A percentile compares a stretch with the other conserved stretches of the same genome.
Evolutionary conservation across 1,140 invertebrate species (phyloP).

Genomic region (Riptortus pedestris): DNA sequence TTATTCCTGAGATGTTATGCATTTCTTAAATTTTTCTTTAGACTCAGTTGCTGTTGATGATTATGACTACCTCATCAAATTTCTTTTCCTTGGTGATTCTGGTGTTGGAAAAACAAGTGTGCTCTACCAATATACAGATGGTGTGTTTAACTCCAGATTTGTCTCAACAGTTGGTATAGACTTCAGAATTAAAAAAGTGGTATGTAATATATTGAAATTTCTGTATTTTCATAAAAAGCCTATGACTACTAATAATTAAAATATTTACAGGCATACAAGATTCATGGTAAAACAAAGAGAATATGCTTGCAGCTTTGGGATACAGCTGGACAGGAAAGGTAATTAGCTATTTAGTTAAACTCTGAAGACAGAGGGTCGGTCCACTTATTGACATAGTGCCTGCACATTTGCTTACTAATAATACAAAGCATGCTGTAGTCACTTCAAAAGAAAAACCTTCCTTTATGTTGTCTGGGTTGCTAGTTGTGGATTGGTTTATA

Average conservation of each 20-base stretch:
- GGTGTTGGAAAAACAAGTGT: constrained; percentile 90
- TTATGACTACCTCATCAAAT: constrained; percentile 95
- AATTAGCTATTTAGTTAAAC: no score
- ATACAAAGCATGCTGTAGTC: no score
- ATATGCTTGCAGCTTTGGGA: constrained; percentile 92
- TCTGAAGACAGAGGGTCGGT: no score
- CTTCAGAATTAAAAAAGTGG: constrained; percentile 91
- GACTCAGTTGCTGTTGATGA: constrained; percentile 43
- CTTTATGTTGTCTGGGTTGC: no score
- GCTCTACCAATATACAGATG: constrained; percentile 90
- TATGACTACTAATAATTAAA: neutral
- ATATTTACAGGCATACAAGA: constrained; percentile 57
- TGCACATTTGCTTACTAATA: no score
- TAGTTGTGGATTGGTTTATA: no score
- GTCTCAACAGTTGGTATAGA: constrained; percentile 97
- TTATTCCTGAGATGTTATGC: no score
- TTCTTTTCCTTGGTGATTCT: constrained; percentile 86
- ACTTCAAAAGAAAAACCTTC: no score
- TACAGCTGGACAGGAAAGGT: constrained; percentile 88
- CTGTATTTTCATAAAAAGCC: neutral
- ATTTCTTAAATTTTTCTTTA: no score
- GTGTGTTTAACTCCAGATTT: constrained; percentile 80
- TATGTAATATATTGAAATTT: constrained; percentile 42
- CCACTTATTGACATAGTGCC: no score
- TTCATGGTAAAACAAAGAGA: constrained; percentile 67